Evolutionary conservation across 1,140 invertebrate genomes (phyloP), one percentile per base, ranked within the genome.

Genomic region (Philopotamus ludificatus): DNA sequence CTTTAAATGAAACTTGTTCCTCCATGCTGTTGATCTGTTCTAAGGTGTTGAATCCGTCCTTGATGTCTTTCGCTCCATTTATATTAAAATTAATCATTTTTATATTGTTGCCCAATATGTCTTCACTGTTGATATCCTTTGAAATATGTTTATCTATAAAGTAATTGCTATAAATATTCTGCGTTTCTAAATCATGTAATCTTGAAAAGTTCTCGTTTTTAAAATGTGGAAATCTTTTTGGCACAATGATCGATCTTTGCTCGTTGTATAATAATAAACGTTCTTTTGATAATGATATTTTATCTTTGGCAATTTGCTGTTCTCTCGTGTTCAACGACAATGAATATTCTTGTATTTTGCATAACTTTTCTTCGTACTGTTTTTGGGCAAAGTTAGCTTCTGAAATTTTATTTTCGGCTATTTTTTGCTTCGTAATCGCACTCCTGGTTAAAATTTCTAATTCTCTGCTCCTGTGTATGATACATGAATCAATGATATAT

Each of bases 261-360:
- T n/a, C n/a, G 61, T 79, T 81, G 51, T 81, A 77, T 2, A 81
- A 66, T 66, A 68, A 74, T 10, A 81, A 63, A 62, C 79, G 74
- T 45, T 81, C 79, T 23, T 78, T 73, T 0, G 79, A 81, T 4
- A 81, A 65, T 8, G 74, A 72, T 0, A 81, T 75, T 66, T 81
- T 81, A 51, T 81, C 79, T 66, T 72, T 79, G 0, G 79, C 77
- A n/a, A 81, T 79, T 63, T 80, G 76, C 62, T 80, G 79, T 45
- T 81, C 79, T 63, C 79, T 75, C 3, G 71, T 53, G 50, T 79
- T 79, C 2, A 81, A 58, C 4, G 78, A 79, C 0, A 80, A 74
- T 0, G 75, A 75, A 22, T 81, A 77, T 63, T 81, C 79, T 70
- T 81, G 79, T 26, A 81, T 73, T 34, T 74, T 72, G 23, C 75